Evolutionary conservation across 1,140 invertebrate species (phyloP).

Genomic region (Drosophila burlai): DNA sequence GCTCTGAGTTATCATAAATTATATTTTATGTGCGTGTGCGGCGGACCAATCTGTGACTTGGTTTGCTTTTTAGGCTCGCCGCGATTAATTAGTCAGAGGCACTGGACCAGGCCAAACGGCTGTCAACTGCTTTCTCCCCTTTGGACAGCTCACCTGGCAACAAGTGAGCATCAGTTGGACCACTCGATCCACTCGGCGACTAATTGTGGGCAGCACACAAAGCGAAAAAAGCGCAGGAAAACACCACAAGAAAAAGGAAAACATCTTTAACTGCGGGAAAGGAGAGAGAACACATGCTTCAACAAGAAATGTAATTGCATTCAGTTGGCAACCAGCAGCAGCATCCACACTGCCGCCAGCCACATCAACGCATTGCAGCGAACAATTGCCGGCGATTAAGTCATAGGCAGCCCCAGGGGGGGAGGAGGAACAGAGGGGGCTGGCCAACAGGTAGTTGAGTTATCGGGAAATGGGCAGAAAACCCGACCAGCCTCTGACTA

Average conservation of each 20-base stretch:
- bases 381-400: slow-evolving; percentile 78
- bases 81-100: slow-evolving; percentile 36
- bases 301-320: slow-evolving; percentile 74
- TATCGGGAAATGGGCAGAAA: slow-evolving; percentile 48
- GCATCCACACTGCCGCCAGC: slow-evolving; percentile 16
- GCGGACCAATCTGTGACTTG: slow-evolving; percentile 42
- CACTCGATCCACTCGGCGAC: slow-evolving; percentile 24
- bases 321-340: slow-evolving; percentile 43
- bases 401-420: slow-evolving; percentile 44
- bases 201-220: slow-evolving; percentile 45
- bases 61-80: slow-evolving; percentile 53
- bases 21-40: slow-evolving; percentile 81
- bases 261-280: slow-evolving; percentile 13
- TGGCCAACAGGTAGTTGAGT: slow-evolving; percentile 41
- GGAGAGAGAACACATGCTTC: slow-evolving; percentile 42
- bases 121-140: slow-evolving; percentile 65
- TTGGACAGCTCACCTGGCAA: slow-evolving; percentile 40
- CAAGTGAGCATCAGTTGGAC: slow-evolving; percentile 62
- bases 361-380: slow-evolving; percentile 57
- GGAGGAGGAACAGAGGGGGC: background rate
- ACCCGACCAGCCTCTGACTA: slow-evolving; percentile 46
- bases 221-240: slow-evolving; percentile 6
- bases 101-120: slow-evolving; percentile 57
- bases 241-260: slow-evolving; percentile 10
- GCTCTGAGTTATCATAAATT: slow-evolving; percentile 74